These are phyloP conservation scores for Sisyra nigra DNA, from an alignment of 2,888 invertebrate genomes.

Conservation along the genomic window DNA sequence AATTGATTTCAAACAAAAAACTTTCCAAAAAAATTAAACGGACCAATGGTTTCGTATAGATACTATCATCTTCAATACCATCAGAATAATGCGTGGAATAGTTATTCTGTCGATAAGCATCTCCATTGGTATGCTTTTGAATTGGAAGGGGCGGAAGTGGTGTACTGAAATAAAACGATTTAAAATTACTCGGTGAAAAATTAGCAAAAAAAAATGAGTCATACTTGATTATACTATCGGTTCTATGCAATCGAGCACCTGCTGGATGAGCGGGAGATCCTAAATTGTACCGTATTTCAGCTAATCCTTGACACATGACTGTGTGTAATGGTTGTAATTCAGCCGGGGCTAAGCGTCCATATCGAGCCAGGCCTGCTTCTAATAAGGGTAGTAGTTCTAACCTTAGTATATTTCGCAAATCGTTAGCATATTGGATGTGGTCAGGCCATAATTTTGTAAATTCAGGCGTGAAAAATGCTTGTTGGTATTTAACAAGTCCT, in stretches of 20 bases:
- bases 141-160: slow-evolving; percentile 67
- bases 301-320: slow-evolving; percentile 73
- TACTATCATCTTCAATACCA: slow-evolving; percentile 44
- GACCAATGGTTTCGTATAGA: slow-evolving; percentile 59
- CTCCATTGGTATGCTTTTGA: slow-evolving; percentile 35
- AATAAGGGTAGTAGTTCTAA: slow-evolving; percentile 27
- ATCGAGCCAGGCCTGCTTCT: slow-evolving; percentile 69
- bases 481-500: slow-evolving; percentile 87
- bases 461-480: slow-evolving; percentile 78
- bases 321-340: slow-evolving; percentile 86
- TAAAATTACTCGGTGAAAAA: not conserved
- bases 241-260: slow-evolving; percentile 43
- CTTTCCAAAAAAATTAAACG: no score
- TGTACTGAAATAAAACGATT: slow-evolving; percentile 34
- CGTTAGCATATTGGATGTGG: slow-evolving; percentile 35
- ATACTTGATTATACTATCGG: slow-evolving; percentile 68
- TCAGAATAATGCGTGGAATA: slow-evolving; percentile 33
- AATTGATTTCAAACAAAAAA: slow-evolving; percentile 7
- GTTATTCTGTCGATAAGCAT: slow-evolving; percentile 25
- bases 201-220: slow-evolving; percentile 5
- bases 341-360: slow-evolving; percentile 70
- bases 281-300: slow-evolving; percentile 63
- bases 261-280: slow-evolving; percentile 30
- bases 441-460: slow-evolving; percentile 46
- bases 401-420: slow-evolving; percentile 5